These are phyloP conservation scores for Galerucella calmariensis DNA, from an alignment of 2,888 invertebrate genomes.

Conservation along the genomic window DNA sequence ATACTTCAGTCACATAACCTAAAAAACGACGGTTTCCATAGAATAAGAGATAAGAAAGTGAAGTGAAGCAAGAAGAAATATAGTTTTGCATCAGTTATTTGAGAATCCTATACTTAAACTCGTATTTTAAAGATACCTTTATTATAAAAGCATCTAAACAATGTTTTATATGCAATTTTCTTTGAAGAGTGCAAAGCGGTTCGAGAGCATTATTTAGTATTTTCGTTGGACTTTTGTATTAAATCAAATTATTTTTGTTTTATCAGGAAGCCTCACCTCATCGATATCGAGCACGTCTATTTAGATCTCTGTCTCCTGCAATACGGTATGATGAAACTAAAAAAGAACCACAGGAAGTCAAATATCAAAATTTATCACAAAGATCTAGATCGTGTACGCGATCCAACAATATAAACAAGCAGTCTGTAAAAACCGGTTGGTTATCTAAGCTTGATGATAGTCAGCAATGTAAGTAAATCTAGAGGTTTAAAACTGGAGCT, in stretches of 20 bases:
- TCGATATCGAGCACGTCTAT: not conserved
- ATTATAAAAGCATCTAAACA: too few relatives aligned
- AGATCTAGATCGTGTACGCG: not conserved
- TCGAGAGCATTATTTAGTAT: not conserved
- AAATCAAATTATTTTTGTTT: not conserved
- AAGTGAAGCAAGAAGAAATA: too few relatives aligned
- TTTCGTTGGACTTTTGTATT: not conserved
- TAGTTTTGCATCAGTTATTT: too few relatives aligned
- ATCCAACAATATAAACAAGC: not conserved
- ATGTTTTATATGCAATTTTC: too few relatives aligned
- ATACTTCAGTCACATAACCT: too few relatives aligned
- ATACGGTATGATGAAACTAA: not conserved
- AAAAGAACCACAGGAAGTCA: not conserved
- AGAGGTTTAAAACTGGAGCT: too few relatives aligned
- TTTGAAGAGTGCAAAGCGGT: too few relatives aligned
- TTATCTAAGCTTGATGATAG: not conserved
- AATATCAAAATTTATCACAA: not conserved
- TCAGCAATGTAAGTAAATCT: not conserved
- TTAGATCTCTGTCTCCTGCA: not conserved
- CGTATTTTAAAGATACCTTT: too few relatives aligned
- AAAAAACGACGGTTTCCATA: too few relatives aligned
- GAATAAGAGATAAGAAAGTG: too few relatives aligned
- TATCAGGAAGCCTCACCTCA: not conserved
- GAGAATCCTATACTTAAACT: too few relatives aligned
- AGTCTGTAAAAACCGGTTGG: not conserved